These are phyloP conservation scores for Barbus barbus DNA, from an alignment of 2,113 vertebrate genomes.

Conservation along the genomic window DNA sequence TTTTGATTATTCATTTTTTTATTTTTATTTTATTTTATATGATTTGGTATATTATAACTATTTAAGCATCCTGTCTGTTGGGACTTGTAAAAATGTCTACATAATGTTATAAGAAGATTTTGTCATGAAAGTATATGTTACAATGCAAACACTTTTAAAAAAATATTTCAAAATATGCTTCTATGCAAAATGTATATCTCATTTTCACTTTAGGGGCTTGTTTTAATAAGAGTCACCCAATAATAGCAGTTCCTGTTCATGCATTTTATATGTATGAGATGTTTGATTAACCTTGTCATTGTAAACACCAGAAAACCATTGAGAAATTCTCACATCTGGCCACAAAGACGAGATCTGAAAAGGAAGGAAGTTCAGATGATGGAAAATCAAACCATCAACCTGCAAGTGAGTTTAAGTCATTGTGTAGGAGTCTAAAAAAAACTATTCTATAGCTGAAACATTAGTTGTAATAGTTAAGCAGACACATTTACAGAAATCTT, in stretches of 20 bases:
- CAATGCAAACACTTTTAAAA: not conserved
- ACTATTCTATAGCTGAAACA: not conserved
- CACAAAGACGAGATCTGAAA: constrained; percentile 76
- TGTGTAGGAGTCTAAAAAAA: not conserved
- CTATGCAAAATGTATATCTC: not conserved
- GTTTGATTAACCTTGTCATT: not conserved
- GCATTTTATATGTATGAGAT: not conserved
- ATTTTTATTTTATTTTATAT: too few species aligned
- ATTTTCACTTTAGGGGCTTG: not conserved
- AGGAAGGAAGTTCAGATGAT: constrained; percentile 78
- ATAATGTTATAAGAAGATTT: not conserved
- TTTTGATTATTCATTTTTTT: not conserved
- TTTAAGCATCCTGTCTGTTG: not conserved
- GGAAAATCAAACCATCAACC: constrained; percentile 68
- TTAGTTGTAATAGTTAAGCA: not conserved
- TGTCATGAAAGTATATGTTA: not conserved
- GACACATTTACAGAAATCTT: not conserved
- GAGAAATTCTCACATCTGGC: constrained; percentile 66
- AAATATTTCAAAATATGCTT: not conserved
- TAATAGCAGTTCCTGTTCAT: not conserved
- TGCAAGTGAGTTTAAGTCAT: constrained; percentile 3
- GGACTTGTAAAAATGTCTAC: not conserved
- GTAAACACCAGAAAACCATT: constrained; percentile 78
- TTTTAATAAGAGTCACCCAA: not conserved
- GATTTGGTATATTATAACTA: too few species aligned